Evolutionary conservation across 2,797 vertebrate species (phyloP).

Genomic region (Perdix hodgsoniae): DNA sequence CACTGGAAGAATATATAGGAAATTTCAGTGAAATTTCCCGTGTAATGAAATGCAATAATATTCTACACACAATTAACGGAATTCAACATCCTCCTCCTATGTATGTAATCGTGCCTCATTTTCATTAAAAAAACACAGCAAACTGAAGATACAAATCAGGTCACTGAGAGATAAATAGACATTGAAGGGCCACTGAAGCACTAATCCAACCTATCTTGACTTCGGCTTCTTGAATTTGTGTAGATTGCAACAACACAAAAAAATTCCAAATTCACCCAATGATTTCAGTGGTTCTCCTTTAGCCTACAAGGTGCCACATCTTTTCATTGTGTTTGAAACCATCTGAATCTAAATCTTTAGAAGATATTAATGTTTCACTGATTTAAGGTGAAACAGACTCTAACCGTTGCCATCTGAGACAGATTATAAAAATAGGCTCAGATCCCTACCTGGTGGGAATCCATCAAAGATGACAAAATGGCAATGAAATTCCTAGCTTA

Average conservation of each 20-base stretch:
- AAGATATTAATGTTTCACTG: slow-evolving; percentile 48
- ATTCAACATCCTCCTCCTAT: not conserved
- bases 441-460: slow-evolving; percentile 18
- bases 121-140: slow-evolving; percentile 45
- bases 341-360: slow-evolving; percentile 16
- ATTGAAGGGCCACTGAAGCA: slow-evolving; percentile 67
- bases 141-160: slow-evolving; percentile 21
- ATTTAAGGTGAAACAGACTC: slow-evolving; percentile 28
- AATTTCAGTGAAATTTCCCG: not conserved
- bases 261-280: slow-evolving; percentile 4
- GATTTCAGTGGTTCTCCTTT: not conserved
- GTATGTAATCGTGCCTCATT: not conserved
- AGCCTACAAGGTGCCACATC: not conserved
- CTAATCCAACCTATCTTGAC: slow-evolving; percentile 55
- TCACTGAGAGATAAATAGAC: slow-evolving; percentile 43
- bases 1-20: not conserved
- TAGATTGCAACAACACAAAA: slow-evolving; percentile 48
- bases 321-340: slow-evolving; percentile 32
- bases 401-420: not conserved
- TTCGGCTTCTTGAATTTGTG: slow-evolving; percentile 51
- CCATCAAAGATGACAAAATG: slow-evolving; percentile 13
- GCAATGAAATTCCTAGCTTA: not conserved
- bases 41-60: slow-evolving; percentile 3
- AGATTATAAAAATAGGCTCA: slow-evolving; percentile 37
- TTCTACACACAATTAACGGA: slow-evolving; percentile 16